These are phyloP conservation scores for Anolis apletophallus DNA, from an alignment of 2,797 vertebrate species.

Conservation along the genomic window DNA sequence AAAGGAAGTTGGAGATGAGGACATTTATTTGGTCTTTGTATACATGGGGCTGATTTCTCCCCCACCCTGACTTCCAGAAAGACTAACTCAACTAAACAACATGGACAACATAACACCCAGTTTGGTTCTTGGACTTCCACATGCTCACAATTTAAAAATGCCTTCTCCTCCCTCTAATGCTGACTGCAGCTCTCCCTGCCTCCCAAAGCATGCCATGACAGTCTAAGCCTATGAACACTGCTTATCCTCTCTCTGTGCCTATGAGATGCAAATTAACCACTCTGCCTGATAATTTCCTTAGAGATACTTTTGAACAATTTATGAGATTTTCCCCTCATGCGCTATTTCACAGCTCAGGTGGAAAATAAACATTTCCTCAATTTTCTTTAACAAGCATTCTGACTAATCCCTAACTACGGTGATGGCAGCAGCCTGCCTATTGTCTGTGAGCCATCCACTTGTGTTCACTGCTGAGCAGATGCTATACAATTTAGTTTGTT, in stretches of 20 bases:
- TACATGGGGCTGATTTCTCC: background rate
- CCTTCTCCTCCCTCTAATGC: background rate
- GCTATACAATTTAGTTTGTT: background rate
- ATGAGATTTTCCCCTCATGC: conserved; percentile 8
- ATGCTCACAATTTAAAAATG: background rate
- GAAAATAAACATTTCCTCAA: conserved; percentile 23
- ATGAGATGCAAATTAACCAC: conserved; percentile 21
- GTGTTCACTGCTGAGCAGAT: background rate
- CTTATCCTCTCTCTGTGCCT: background rate
- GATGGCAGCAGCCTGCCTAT: background rate
- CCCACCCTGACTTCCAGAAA: background rate
- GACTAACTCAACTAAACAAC: background rate
- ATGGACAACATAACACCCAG: background rate
- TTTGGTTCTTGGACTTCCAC: background rate
- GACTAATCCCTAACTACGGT: background rate
- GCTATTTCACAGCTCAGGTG: background rate
- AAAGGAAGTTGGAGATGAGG: no score
- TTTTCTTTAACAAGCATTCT: conserved; percentile 32
- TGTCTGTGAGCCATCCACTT: background rate
- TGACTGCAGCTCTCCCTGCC: background rate
- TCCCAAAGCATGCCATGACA: background rate
- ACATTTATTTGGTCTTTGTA: no score
- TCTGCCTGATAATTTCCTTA: conserved; percentile 17
- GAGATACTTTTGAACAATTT: conserved; percentile 32
- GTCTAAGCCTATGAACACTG: background rate